phyloP scores from a whole-genome alignment of 2,113 vertebrate species.

The Pedionomus torquatus region DNA sequence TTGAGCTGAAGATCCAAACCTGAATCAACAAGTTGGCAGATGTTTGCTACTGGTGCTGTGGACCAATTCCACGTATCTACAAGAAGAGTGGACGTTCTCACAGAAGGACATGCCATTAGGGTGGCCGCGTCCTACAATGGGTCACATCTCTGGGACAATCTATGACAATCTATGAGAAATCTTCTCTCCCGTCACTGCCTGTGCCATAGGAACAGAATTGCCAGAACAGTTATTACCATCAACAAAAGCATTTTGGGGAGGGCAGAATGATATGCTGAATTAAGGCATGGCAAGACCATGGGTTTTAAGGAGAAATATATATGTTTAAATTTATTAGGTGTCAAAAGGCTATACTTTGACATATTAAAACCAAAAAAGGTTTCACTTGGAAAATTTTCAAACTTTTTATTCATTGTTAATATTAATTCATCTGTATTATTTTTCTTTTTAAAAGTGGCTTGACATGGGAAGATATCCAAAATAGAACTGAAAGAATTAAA shows the following conservation, averaged over 20 bases:
- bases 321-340: background rate
- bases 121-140: fast-evolving
- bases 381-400: constrained; percentile 5
- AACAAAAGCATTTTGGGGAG: background rate
- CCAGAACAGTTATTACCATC: background rate
- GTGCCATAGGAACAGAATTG: background rate
- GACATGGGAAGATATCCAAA: background rate
- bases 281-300: background rate
- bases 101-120: background rate
- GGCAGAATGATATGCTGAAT: background rate
- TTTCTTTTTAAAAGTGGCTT: background rate
- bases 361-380: background rate
- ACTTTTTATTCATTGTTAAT: fast-evolving
- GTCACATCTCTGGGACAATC: background rate
- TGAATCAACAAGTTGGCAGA: background rate
- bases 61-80: background rate
- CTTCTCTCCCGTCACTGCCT: background rate
- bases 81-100: fast-evolving
- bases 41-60: background rate
- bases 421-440: background rate
- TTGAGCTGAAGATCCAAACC: background rate
- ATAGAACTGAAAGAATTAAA: background rate
- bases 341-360: background rate
- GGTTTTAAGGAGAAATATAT: background rate
- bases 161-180: background rate